These are phyloP conservation scores for Dicentrarchus labrax DNA, from an alignment of 2,113 vertebrate genomes.

Conservation along the genomic window DNA sequence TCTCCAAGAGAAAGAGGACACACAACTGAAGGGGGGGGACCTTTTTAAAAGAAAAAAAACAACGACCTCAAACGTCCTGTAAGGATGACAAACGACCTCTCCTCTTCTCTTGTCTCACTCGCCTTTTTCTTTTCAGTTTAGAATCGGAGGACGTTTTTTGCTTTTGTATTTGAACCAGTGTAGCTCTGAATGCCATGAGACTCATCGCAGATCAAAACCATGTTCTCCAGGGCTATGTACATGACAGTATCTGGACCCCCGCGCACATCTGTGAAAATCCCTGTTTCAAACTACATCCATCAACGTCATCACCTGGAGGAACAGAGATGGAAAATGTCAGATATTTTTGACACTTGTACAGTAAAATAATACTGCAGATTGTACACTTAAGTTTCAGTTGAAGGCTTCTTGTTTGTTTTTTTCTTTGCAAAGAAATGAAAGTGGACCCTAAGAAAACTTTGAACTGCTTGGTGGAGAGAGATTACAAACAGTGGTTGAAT, in stretches of 20 bases:
- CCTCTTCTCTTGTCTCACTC: conserved; percentile 20
- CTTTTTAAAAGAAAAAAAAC: neutral
- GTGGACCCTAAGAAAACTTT: conserved; percentile 15
- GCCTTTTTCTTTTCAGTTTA: conserved; percentile 48
- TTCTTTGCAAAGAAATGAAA: conserved; percentile 44
- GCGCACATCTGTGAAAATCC: conserved; percentile 10
- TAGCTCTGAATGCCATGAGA: conserved; percentile 44
- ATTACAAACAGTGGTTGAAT: conserved; percentile 57
- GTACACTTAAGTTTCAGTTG: conserved; percentile 55
- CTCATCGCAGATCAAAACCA: conserved; percentile 5
- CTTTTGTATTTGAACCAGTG: conserved; percentile 55
- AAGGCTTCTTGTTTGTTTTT: conserved; percentile 48
- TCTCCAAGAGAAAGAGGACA: conserved; percentile 39
- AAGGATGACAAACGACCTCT: conserved; percentile 35
- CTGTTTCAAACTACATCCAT: neutral
- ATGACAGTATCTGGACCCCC: neutral
- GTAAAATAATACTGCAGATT: conserved; percentile 54
- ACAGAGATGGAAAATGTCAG: conserved; percentile 31
- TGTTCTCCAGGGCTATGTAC: conserved; percentile 18
- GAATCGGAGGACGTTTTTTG: conserved; percentile 27
- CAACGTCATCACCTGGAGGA: conserved; percentile 1
- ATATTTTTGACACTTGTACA: conserved; percentile 67
- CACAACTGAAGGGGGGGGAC: neutral
- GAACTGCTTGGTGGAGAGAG: conserved; percentile 47
- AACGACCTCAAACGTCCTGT: conserved; percentile 24